A percentile compares a stretch with the other conserved stretches of the same genome.
Conservation (phyloP, 1,140 invertebrate genomes). For the Brachionus paranguensis region DNA sequence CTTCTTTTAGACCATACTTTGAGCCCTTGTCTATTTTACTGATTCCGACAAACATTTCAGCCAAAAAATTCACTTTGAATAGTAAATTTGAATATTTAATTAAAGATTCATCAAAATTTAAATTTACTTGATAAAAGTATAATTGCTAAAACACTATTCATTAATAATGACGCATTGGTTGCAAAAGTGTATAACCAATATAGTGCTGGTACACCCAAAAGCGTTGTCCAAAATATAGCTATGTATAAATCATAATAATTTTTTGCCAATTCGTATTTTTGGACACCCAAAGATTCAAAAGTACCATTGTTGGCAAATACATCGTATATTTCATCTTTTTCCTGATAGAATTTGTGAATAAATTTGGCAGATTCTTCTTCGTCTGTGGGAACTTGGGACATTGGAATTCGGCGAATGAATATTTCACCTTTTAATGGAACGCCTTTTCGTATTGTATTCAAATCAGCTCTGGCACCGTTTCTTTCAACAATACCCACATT, state of each 20-base stretch:
- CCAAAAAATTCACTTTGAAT: neutral
- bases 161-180: neutral
- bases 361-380: slow-evolving; percentile 72
- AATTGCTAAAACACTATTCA: neutral
- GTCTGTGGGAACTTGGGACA: slow-evolving; percentile 71
- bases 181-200: slow-evolving; percentile 45
- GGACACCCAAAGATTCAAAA: slow-evolving; percentile 46
- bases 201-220: slow-evolving; percentile 48
- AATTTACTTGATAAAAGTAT: neutral
- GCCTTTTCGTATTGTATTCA: slow-evolving; percentile 1
- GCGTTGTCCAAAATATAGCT: slow-evolving; percentile 47
- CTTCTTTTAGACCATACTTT: slow-evolving; percentile 23
- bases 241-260: slow-evolving; percentile 48
- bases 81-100: no score
- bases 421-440: neutral
- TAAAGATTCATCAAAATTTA: neutral
- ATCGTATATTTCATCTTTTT: slow-evolving; percentile 60
- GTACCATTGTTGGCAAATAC: slow-evolving; percentile 46
- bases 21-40: slow-evolving; percentile 33
- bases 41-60: neutral
- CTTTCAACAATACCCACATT: slow-evolving; percentile 9
- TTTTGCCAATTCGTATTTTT: slow-evolving; percentile 44
- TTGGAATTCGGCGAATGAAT: slow-evolving; percentile 64
- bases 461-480: neutral
- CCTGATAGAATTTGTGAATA: slow-evolving; percentile 71